Conservation (phyloP, 2,113 vertebrate genomes). For the Coreoperca whiteheadi region DNA sequence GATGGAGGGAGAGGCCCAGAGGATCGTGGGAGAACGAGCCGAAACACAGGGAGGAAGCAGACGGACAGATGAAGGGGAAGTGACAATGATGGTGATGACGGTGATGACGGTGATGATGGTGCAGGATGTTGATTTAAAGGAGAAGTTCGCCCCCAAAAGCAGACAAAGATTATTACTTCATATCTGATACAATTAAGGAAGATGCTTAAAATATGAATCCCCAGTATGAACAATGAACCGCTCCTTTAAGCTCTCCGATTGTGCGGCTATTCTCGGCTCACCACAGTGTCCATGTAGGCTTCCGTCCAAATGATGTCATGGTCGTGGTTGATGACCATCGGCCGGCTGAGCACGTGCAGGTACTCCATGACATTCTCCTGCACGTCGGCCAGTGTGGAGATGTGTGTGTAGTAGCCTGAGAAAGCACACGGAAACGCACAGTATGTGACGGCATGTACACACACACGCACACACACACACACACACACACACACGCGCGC, state of each 20-base stretch:
- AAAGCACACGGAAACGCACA: neutral
- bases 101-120: neutral
- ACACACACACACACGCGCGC: slow-evolving; percentile 3
- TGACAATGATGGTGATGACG: slow-evolving; percentile 29
- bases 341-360: slow-evolving; percentile 95
- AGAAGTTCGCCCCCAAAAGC: neutral
- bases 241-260: slow-evolving; percentile 27
- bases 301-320: slow-evolving; percentile 98
- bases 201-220: neutral
- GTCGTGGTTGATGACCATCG: slow-evolving; percentile 98
- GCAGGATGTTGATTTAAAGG: neutral
- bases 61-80: slow-evolving; percentile 49
- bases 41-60: slow-evolving; percentile 26
- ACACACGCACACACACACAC: slow-evolving; percentile 3
- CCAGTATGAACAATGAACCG: too few relatives aligned
- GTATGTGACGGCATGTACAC: neutral
- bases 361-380: slow-evolving; percentile 99
- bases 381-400: slow-evolving; percentile 94
- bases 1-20: slow-evolving; percentile 63
- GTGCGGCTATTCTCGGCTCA: slow-evolving; percentile 77
- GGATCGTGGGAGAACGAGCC: slow-evolving; percentile 60
- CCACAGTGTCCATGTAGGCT: slow-evolving; percentile 96
- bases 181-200: neutral
- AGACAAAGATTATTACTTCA: neutral
- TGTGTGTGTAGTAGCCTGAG: slow-evolving; percentile 96